Percentiles rank a stretch among this genome's conserved stretches.
phyloP scores from a whole-genome alignment of 2,113 vertebrate species.

The Trematocara variabile region DNA sequence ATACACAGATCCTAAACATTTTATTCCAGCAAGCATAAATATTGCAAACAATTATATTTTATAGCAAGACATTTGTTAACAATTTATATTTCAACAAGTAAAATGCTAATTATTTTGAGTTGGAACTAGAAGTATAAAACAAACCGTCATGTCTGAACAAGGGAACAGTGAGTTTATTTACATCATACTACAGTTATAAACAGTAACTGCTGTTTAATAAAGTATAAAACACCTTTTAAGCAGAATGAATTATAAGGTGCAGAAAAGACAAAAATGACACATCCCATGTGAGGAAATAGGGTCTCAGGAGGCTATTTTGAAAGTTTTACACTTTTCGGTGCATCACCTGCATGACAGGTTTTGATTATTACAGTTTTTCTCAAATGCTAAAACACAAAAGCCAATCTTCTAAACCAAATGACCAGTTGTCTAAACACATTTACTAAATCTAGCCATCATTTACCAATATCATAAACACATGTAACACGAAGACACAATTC shows the following conservation, averaged over 20 bases:
- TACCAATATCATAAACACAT: too few relatives aligned
- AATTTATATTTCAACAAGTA: neutral
- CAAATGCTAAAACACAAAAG: too few relatives aligned
- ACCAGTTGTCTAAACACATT: too few relatives aligned
- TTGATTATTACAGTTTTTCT: neutral
- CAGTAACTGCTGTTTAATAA: neutral
- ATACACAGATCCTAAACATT: neutral
- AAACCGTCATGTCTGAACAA: neutral
- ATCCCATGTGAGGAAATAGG: neutral
- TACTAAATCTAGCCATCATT: too few relatives aligned
- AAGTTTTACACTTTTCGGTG: neutral
- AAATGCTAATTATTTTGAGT: neutral
- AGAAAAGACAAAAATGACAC: neutral
- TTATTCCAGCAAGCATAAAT: neutral
- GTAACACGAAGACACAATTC: too few relatives aligned
- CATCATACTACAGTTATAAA: neutral
- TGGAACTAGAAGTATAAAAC: neutral
- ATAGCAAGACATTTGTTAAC: neutral
- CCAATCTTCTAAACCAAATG: too few relatives aligned
- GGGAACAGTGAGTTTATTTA: neutral
- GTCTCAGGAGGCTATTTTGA: neutral
- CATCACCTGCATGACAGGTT: neutral
- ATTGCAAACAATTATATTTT: neutral
- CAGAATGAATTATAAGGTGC: neutral
- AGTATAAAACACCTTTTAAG: neutral